Evolutionary conservation across 2,797 vertebrate species (phyloP).

Genomic region (Artibeus lituratus): DNA sequence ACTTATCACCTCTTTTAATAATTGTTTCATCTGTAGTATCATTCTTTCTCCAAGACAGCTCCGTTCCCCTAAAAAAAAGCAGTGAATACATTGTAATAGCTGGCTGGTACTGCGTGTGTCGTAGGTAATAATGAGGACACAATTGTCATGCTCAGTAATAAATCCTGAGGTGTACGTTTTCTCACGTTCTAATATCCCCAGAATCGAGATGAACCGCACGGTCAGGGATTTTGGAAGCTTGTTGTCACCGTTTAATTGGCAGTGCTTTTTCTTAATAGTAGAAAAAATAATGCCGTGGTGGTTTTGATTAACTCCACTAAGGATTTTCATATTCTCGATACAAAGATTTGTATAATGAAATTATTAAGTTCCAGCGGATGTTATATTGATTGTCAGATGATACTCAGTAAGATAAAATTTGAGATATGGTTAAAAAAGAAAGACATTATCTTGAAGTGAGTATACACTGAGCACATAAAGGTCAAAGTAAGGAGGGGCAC

Average conservation of each 20-base stretch:
- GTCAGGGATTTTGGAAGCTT: conserved; percentile 17
- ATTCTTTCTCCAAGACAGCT: background rate
- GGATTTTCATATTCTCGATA: conserved; percentile 2
- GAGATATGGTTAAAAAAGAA: background rate
- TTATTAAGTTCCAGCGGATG: background rate
- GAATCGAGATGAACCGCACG: background rate
- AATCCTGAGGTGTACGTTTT: background rate
- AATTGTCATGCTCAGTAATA: background rate
- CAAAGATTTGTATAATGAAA: conserved; percentile 24
- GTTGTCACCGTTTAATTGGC: conserved; percentile 7
- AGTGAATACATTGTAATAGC: background rate
- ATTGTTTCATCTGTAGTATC: background rate
- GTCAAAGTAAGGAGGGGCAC: background rate
- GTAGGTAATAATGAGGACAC: background rate
- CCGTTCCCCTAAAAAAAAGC: background rate
- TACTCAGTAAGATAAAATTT: background rate
- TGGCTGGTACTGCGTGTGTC: background rate
- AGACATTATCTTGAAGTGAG: background rate
- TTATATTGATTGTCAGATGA: background rate
- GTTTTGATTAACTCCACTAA: conserved; percentile 14
- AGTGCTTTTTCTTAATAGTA: conserved; percentile 30
- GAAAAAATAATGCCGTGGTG: background rate
- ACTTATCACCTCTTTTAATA: background rate
- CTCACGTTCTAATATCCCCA: background rate
- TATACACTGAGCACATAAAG: background rate